Base-by-base conservation (phyloP, 2,113 vertebrate species). In the Datnioides undecimradiatus region DNA sequence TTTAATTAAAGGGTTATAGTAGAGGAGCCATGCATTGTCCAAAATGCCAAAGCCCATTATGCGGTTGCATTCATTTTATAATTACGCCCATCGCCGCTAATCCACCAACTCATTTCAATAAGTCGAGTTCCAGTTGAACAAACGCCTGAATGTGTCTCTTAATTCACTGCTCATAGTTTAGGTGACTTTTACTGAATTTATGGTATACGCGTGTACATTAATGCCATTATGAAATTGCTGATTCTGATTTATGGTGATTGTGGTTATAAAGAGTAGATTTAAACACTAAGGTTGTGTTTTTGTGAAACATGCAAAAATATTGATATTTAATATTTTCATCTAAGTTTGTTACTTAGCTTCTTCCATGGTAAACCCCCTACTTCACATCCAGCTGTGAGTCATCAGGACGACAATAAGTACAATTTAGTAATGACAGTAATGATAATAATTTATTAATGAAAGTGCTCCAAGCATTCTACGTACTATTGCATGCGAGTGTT, bases 61-160 rank as follows among this genome's bases (percentile, higher is more conserved):
- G 76, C 60, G 8, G 57, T 73, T 85, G 72, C 90, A 84, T 88
- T 84, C 70, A 89, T 82, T 85, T 84, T 72, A 79, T 88, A 89
- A 91, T 91, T 87, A 87, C 19, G 84, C 57, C 84, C 84, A 84
- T 87, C 66, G 78, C 59, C 10, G 5, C 66, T 89, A 89, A 88
- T 90, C 69, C 86, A 72, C 63, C 25, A 69, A 85, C 51, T 79
- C 23, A 67, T 87, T 88, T 85, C 58, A 87, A 65, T 79, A 59
- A 88, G 27, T 67, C 0, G 3, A 55, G 72, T 82, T 90, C 68
- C 76, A 66, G 59, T 62, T 79, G 54, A 79, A 77, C 88, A 78
- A 85, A 78, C 85, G 73, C 49, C 59, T 73, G 43, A 81, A 62
- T 82, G 45, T 83, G 75, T 64, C 57, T 81, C 71, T 54, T 64